Percentiles rank a stretch among this genome's conserved stretches.
These are phyloP conservation scores for Nixonia krombeini DNA, from an alignment of 1,140 invertebrate genomes.

Conservation along the genomic window DNA sequence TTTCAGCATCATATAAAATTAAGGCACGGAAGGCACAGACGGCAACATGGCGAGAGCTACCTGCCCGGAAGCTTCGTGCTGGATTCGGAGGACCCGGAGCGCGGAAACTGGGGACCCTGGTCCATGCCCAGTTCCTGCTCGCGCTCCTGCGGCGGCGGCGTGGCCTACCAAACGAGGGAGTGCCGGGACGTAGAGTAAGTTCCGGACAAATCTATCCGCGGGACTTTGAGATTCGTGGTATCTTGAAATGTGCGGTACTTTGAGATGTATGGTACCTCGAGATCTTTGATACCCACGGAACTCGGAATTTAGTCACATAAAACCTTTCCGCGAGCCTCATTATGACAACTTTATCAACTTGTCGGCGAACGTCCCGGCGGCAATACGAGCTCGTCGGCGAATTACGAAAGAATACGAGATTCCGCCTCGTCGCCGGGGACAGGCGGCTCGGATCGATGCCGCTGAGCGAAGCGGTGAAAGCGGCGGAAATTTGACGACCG, in stretches of 20 bases:
- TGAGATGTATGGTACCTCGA: too few relatives aligned
- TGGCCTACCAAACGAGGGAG: slow-evolving; percentile 81
- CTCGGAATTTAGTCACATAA: slow-evolving; percentile 12
- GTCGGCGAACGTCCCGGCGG: not conserved
- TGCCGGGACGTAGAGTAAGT: slow-evolving; percentile 78
- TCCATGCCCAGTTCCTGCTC: slow-evolving; percentile 83
- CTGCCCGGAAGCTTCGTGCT: slow-evolving; percentile 77
- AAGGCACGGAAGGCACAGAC: slow-evolving; percentile 75
- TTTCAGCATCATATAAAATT: slow-evolving; percentile 70
- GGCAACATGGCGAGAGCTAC: slow-evolving; percentile 82
- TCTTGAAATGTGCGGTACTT: too few relatives aligned
- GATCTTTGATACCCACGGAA: too few relatives aligned
- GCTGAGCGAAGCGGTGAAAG: too few relatives aligned
- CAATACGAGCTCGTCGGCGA: not conserved
- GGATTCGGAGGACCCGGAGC: slow-evolving; percentile 75
- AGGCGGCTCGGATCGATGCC: too few relatives aligned
- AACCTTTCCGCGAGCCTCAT: slow-evolving; percentile 13
- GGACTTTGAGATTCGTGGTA: slow-evolving; percentile 16
- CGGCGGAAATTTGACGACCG: too few relatives aligned
- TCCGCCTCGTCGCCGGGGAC: too few relatives aligned
- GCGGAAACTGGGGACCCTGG: slow-evolving; percentile 83
- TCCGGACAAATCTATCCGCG: slow-evolving; percentile 13
- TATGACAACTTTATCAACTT: slow-evolving; percentile 6
- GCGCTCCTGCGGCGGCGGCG: slow-evolving; percentile 91
- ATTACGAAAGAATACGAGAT: not conserved